Evolutionary conservation across 2,797 vertebrate species (phyloP).

Genomic region (Sebastes kiyomatsui): DNA sequence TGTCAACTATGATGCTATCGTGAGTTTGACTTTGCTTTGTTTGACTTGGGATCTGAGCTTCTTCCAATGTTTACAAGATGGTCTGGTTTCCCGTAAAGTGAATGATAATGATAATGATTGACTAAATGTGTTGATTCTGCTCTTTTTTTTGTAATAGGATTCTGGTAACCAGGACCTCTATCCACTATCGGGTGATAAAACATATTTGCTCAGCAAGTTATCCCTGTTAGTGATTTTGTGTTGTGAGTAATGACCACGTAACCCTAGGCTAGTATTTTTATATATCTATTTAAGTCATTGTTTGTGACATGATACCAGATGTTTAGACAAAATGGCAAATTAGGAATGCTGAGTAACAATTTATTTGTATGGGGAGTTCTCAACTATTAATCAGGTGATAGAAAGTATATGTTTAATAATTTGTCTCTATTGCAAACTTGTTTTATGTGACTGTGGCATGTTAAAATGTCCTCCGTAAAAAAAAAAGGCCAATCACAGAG

Average conservation of each 20-base stretch:
- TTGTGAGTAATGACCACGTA: background rate
- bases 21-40: background rate
- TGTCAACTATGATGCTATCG: no score
- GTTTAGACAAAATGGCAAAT: no score
- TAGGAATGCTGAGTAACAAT: no score
- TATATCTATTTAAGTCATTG: no score
- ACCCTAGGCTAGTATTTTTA: background rate
- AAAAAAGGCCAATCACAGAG: no score
- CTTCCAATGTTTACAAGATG: background rate
- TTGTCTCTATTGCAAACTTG: no score
- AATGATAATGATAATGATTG: background rate
- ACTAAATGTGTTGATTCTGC: background rate
- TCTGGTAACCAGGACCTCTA: background rate
- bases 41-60: background rate
- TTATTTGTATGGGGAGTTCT: no score
- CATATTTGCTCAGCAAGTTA: background rate
- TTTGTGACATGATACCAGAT: no score
- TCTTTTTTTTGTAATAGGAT: background rate
- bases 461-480: no score
- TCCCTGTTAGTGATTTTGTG: background rate
- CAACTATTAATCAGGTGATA: no score
- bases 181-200: background rate
- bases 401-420: no score
- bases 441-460: no score
- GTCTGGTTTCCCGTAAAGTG: background rate